Base-by-base conservation (phyloP, 2,888 invertebrate species). In the Cephus pulcher region DNA sequence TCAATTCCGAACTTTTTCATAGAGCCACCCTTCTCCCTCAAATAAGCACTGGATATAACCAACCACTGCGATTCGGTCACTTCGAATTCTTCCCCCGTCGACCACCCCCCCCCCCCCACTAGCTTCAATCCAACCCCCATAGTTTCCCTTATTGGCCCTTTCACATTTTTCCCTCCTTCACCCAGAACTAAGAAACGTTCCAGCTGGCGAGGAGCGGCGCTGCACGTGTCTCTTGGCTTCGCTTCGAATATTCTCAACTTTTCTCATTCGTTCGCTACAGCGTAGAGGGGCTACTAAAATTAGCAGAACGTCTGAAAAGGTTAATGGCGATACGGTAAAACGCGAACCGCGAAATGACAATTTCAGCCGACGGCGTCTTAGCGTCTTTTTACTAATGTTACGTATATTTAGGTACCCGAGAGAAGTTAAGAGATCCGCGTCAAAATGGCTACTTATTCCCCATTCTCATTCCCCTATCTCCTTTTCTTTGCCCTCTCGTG, bases 1-100 rank as follows among this genome's bases (percentile, higher is more conserved):
- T 78, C 78, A 68, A 78, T 78, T 73, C 56, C 30, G 34, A 78
- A 78, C 76, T 78, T 78, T 76, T 73, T 76, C 78, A 73, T 76
- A 76, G 40, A 78, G 78, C 78, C 56, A 56, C 56, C 23, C 23
- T 9, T 23, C 56, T 2, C 1, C 56, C 56, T 56, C 23, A 0
- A 23, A 56, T 23, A 1, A 15, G 23, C 9, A 56, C 23, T 56
- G 23, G 56, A 56, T 56, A 56, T 56, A 23, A 9, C 56, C 56
- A 9, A 23, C 9, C 2, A 9, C 56, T 9, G 23, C 9, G 9
- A 56, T 56, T 23, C 23, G 56, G 56, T 56, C 56, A 56, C 56
- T 23, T 56, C 9, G 56, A 23, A 15, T 40, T 34, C 34, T 11
- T 0, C 4, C 33, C 33, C 33, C 33, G 33, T 33, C 33, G 33